Percentiles rank a stretch among this genome's conserved stretches.
Evolutionary conservation across 2,888 invertebrate genomes (phyloP).

Genomic region (Andrena bicolor): DNA sequence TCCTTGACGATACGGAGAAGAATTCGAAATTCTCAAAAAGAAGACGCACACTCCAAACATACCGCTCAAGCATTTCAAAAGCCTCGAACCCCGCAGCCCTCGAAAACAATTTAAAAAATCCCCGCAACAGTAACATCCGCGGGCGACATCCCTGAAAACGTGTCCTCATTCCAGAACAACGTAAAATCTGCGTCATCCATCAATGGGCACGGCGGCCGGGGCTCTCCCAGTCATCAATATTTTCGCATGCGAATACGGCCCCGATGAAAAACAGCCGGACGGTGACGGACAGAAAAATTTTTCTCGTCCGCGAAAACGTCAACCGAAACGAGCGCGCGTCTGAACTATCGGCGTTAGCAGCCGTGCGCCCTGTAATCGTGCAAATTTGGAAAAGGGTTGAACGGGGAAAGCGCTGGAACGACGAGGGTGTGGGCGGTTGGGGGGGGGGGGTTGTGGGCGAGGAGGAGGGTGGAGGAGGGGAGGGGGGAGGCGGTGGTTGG

Average conservation of each 20-base stretch:
- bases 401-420: constrained; percentile 37
- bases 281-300: constrained; percentile 24
- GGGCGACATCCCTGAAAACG: background rate
- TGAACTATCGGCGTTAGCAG: constrained; percentile 45
- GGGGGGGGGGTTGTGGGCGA: background rate
- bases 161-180: background rate
- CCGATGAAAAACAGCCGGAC: constrained; percentile 31
- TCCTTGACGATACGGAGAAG: no score
- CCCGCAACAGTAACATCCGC: background rate
- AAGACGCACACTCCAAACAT: no score
- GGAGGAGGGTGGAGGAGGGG: constrained; percentile 3
- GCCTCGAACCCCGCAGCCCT: background rate
- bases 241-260: constrained; percentile 13
- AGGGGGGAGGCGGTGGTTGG: constrained; percentile 12
- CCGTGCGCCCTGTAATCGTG: constrained; percentile 67
- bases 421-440: background rate
- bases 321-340: constrained; percentile 27
- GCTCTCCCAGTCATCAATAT: constrained; percentile 38
- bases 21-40: no score
- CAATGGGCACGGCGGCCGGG: background rate
- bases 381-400: constrained; percentile 70
- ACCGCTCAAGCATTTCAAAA: background rate
- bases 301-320: constrained; percentile 5
- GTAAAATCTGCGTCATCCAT: constrained; percentile 40
- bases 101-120: background rate